Conservation (phyloP, 2,888 invertebrate species). For the Endomychus coccineus region DNA sequence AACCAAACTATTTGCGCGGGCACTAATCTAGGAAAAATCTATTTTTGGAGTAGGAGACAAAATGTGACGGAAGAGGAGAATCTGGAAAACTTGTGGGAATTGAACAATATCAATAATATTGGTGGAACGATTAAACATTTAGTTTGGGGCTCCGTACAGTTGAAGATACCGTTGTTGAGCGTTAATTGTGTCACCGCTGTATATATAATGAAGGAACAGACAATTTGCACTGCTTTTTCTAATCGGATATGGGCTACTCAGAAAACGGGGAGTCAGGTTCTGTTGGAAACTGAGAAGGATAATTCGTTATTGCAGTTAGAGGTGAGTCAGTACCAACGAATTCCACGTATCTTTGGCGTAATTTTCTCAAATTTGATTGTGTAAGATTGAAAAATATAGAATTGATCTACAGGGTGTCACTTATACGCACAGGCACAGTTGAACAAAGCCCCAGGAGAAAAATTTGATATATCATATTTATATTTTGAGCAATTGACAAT, state of each 20-base stretch:
- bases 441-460: too few relatives aligned
- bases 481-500: too few relatives aligned
- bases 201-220: slow-evolving; percentile 81
- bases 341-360: too few relatives aligned
- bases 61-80: slow-evolving; percentile 43
- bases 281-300: slow-evolving; percentile 48
- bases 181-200: slow-evolving; percentile 80
- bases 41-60: slow-evolving; percentile 65
- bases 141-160: slow-evolving; percentile 68
- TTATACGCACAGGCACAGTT: too few relatives aligned
- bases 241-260: slow-evolving; percentile 78
- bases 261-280: slow-evolving; percentile 69
- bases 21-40: slow-evolving; percentile 81
- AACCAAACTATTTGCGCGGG: slow-evolving; percentile 81
- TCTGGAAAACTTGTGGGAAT: slow-evolving; percentile 73
- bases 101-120: slow-evolving; percentile 63
- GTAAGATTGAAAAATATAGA: too few relatives aligned
- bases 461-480: too few relatives aligned
- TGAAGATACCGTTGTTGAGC: slow-evolving; percentile 64
- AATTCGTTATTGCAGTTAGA: slow-evolving; percentile 24
- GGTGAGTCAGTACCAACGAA: too few relatives aligned
- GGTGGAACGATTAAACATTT: slow-evolving; percentile 73
- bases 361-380: too few relatives aligned
- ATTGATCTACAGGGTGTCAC: too few relatives aligned
- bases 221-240: slow-evolving; percentile 69